Evolutionary conservation across 2,888 invertebrate genomes (phyloP), one percentile per base, ranked within the genome.

Genomic region (Rhagium mordax): DNA sequence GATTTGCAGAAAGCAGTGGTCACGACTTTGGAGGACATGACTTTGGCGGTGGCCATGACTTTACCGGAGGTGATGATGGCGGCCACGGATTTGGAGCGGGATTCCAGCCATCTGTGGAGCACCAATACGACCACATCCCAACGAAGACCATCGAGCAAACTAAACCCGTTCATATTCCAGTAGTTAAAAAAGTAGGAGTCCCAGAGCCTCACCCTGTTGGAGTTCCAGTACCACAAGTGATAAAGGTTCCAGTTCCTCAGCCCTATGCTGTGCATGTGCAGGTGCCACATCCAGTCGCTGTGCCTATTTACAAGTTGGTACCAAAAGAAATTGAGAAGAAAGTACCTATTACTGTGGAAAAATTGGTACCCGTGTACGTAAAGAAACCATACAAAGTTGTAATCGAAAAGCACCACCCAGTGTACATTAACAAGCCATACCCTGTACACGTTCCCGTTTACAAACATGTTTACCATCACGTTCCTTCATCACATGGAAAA

Each of bases 321-420:
- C 92, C 93, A 13, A 93, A 94, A 81, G 91, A 93, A 74, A 90
- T 94, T 62, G 94, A 94, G 81, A 93, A 92, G 81, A 93, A 92
- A 78, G 92, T 94, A 6, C 94, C 94, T 2, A 93, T 93, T 86
- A 92, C 93, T 1, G 93, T 94, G 2, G 93, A 94, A 83, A 93
- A 92, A 83, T 92, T 93, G 27, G 91, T 92, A 24, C 92, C 92
- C 15, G 92, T 93, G 81, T 92, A 93, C 78, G 91, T 94, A 2
- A 93, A 93, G 84, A 93, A 92, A 84, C 94, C 94, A 2, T 94
- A 93, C 89, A 93, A 93, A 79, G 93, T 94, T 1, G 92, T 93
- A 86, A 92, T 94, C 33, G 92, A 94, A 78, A 94, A 93, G 89
- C 93, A 91, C 84, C 92, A 94, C 62, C 93, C 92, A 84, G 91